Evolutionary conservation across 2,888 invertebrate genomes (phyloP), one percentile per base, ranked within the genome.

Genomic region (Dascillus cervinus): DNA sequence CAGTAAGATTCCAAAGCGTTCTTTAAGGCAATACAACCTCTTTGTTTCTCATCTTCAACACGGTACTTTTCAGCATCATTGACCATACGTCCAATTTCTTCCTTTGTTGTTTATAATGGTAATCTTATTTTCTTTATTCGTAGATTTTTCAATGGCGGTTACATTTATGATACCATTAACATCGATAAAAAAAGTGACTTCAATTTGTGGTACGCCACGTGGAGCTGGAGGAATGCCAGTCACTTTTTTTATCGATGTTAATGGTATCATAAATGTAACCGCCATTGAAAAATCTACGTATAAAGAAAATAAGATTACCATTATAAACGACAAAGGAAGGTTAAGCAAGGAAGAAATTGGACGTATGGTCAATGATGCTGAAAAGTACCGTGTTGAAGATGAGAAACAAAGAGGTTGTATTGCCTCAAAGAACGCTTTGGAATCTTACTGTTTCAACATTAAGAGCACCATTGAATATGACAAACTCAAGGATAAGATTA

Each of bases 151-250:
- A 15, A 83, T 69, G 11, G 94, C 95, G 0, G 88, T 86, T 4
- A 96, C 95, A 61, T 94, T 94, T 44, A 97, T 70, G 65, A 96
- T 96, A 56, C 96, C 96, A 69, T 97, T 94, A 38, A 94, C 94
- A 87, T n/a, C n/a, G n/a, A n/a, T n/a, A n/a, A n/a, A n/a, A n/a
- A n/a, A n/a, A n/a, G n/a, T n/a, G n/a, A n/a, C 85, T 64, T 86
- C 94, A 69, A 79, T 94, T 68, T 77, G 92, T 42, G 79, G 92
- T 41, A 82, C 92, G 59, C 81, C 96, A 46, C 79, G 86, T 39
- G 81, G 95, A 64, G 86, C 88, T 13, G 95, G 95, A 5, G 95
- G 94, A 58, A 97, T 96, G 35, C 94, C 95, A 15, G 88, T 88
- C 37, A 97, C 75, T 64, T 96, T n/a, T n/a, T n/a, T n/a, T n/a